Percentiles rank a stretch among this genome's conserved stretches.
These are phyloP conservation scores for Stigmatopora nigra DNA, from an alignment of 2,113 vertebrate genomes.

Conservation along the genomic window DNA sequence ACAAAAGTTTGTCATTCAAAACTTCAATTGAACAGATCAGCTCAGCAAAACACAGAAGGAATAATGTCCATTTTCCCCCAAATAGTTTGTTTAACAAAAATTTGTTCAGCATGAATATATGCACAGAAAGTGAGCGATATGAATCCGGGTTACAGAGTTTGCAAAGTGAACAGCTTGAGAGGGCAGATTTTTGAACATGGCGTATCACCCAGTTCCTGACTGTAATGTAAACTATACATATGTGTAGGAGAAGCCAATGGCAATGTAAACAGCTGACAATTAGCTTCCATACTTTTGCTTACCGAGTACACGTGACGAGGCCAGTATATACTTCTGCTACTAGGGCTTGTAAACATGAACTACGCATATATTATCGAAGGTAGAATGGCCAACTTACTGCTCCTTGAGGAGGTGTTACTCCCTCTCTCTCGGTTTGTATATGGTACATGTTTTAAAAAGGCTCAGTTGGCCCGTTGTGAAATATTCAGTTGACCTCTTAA, in stretches of 20 bases:
- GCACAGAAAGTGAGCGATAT: conserved; percentile 4
- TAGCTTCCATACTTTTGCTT: conserved; percentile 57
- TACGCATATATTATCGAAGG: conserved; percentile 13
- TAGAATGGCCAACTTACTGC: conserved; percentile 6
- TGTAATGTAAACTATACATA: conserved; percentile 65
- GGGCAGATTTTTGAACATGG: conserved; percentile 42
- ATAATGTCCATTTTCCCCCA: conserved; percentile 1
- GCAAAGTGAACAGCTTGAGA: conserved; percentile 39
- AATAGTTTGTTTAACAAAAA: neutral
- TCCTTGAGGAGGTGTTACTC: neutral
- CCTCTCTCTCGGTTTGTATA: neutral
- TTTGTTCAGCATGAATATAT: conserved; percentile 11
- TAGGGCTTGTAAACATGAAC: conserved; percentile 1
- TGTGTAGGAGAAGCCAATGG: conserved; percentile 48
- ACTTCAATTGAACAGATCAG: neutral
- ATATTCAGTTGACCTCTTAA: neutral
- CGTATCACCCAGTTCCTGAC: conserved; percentile 32
- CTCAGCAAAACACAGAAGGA: neutral
- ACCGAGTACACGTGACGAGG: conserved; percentile 30
- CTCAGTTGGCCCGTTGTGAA: neutral
- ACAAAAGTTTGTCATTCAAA: conserved; percentile 8
- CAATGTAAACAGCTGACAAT: conserved; percentile 65
- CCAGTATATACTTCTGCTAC: conserved; percentile 37
- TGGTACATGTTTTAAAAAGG: neutral
- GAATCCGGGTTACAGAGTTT: conserved; percentile 16